Base-by-base conservation (phyloP, 1,140 invertebrate genomes). In the Dendroctonus valens region DNA sequence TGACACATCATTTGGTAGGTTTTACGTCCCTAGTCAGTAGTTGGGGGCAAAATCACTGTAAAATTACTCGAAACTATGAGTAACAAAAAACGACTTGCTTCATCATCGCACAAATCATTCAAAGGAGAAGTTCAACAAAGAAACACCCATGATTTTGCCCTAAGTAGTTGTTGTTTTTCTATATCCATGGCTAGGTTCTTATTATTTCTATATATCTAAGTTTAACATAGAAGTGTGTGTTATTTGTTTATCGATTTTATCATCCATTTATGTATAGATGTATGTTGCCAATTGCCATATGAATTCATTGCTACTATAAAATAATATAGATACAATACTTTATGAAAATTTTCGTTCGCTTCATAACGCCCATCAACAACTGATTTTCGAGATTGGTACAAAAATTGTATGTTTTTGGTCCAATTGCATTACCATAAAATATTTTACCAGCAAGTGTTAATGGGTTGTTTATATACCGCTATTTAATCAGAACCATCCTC, bases 1-100 rank as follows among this genome's bases (percentile, higher is more conserved):
- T 73, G 54, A 67, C 67, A 72, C 61, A 73, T 26, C 76, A 71
- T 78, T 78, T 76, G 72, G 71, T 75, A 75, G 72, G 70, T 68
- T 73, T 75, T 68, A 72, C 69, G 70, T 68, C 73, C 74, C 76
- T 78, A 78, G 76, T 78, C 77, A 77, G 73, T 73, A 75, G 26
- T 26, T 26, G 26, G 26, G 26, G 26, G 26, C 26, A 26, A 26
- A 26, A 26, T 26, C 26, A 26, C 26, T 26, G 26, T 2, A 26
- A 26, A 26, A 26, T 26, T 3, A 2, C 26, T 26, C 26, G 26
- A 26, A 26, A 26, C 26, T 26, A 26, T 26, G 26, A 26, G 26
- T 26, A 26, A 26, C 26, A 26, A 26, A 26, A 26, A 26, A 26
- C 26, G 3, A 26, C 26, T 26, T 26, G 26, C 3, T 26, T 26